These are phyloP conservation scores for Perca schrenkii DNA, from an alignment of 2,113 vertebrate genomes.

Conservation along the genomic window DNA sequence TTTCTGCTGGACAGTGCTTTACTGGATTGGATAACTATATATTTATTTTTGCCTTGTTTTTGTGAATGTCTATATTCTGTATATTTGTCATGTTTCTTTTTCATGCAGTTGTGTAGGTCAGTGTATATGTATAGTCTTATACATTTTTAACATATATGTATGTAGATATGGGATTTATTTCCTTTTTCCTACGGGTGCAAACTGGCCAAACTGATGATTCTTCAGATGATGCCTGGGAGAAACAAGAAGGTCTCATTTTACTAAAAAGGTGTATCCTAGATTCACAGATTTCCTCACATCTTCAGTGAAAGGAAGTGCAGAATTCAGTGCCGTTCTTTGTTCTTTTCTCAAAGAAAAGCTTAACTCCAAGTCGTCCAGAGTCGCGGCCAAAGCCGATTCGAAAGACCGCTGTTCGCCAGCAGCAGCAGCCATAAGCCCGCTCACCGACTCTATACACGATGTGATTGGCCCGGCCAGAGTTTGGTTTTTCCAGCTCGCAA, in stretches of 20 bases:
- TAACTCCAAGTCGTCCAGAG: too few species aligned
- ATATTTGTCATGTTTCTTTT: neutral
- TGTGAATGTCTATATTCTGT: neutral
- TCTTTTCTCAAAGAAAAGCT: too few species aligned
- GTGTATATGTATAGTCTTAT: neutral
- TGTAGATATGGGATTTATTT: neutral
- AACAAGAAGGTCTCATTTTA: neutral
- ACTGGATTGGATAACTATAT: too few species aligned
- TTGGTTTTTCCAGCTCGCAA: too few species aligned
- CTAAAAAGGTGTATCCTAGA: neutral
- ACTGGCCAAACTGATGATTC: neutral
- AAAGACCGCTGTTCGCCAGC: too few species aligned
- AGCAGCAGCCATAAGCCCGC: too few species aligned
- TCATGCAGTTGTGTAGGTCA: neutral
- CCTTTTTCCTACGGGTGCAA: too few species aligned
- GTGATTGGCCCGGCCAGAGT: too few species aligned
- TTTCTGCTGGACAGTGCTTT: too few species aligned
- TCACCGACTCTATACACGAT: too few species aligned
- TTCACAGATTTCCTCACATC: neutral
- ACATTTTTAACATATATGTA: neutral
- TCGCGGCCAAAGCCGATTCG: too few species aligned
- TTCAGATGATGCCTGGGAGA: neutral
- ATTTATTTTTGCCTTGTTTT: neutral
- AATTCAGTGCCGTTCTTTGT: too few species aligned
- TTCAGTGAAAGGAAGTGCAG: neutral